These are phyloP conservation scores for Catharus ustulatus DNA, from an alignment of 2,797 vertebrate species.

Conservation along the genomic window DNA sequence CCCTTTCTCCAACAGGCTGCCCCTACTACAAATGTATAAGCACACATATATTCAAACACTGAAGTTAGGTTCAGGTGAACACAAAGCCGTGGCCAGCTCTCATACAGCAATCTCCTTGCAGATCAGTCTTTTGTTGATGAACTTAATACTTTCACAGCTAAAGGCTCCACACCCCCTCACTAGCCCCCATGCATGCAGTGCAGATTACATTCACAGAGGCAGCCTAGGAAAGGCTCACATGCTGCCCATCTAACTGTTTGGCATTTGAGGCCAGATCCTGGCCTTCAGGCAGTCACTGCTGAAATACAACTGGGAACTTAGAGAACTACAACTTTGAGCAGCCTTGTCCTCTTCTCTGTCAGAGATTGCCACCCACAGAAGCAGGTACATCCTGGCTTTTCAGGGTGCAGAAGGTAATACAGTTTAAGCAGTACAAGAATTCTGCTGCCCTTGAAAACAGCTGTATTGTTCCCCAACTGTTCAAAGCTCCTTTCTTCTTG, in stretches of 20 bases:
- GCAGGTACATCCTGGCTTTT: not conserved
- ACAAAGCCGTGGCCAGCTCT: not conserved
- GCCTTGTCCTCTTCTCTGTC: not conserved
- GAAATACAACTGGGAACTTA: not conserved
- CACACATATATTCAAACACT: not conserved
- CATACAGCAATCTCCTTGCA: not conserved
- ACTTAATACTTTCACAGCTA: not conserved
- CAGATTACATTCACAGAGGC: not conserved
- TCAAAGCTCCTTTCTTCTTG: not conserved
- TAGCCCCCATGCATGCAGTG: not conserved
- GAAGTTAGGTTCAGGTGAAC: not conserved
- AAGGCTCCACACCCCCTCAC: not conserved
- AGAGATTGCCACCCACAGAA: not conserved
- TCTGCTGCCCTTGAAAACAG: not conserved
- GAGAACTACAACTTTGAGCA: not conserved
- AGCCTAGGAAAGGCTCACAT: not conserved
- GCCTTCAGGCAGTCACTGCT: not conserved
- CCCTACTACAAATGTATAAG: not conserved
- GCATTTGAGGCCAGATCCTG: not conserved
- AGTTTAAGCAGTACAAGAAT: not conserved
- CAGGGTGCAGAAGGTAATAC: not conserved
- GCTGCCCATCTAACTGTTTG: not conserved
- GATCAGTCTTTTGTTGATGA: not conserved
- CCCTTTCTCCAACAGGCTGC: not conserved
- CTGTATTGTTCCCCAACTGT: rapidly evolving